phyloP scores from a whole-genome alignment of 1,140 invertebrate species.

The Neodiprion pinetum region DNA sequence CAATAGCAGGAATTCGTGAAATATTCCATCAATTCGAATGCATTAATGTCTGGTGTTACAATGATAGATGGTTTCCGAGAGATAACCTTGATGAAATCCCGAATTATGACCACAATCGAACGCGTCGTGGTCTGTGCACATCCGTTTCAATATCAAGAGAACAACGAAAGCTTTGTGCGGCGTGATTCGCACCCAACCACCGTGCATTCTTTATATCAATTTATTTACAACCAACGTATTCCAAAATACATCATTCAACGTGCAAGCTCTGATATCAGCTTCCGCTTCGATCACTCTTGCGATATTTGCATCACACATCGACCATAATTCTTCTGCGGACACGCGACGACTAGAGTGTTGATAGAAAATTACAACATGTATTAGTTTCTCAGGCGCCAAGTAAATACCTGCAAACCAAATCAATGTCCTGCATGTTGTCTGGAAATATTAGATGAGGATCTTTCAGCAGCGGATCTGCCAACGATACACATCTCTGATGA shows the following conservation, averaged over 20 bases:
- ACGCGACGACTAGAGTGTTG: too few relatives aligned
- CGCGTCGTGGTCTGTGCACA: not conserved
- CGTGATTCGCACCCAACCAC: too few relatives aligned
- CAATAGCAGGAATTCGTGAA: not conserved
- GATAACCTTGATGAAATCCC: not conserved
- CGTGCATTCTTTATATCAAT: too few relatives aligned
- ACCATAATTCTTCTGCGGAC: too few relatives aligned
- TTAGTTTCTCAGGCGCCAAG: not conserved
- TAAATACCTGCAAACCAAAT: slow-evolving; percentile 63
- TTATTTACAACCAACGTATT: too few relatives aligned
- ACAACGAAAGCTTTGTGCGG: not conserved
- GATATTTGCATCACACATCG: too few relatives aligned
- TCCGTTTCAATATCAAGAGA: not conserved
- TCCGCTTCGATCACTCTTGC: too few relatives aligned
- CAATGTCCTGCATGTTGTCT: slow-evolving; percentile 67
- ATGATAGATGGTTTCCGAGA: not conserved
- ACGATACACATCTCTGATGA: slow-evolving; percentile 62
- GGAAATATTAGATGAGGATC: slow-evolving; percentile 68
- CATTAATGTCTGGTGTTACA: not conserved
- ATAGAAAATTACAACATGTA: not conserved
- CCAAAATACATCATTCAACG: too few relatives aligned
- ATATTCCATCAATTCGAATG: not conserved
- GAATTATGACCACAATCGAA: not conserved
- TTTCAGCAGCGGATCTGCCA: slow-evolving; percentile 67
- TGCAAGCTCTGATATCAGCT: too few relatives aligned